Evolutionary conservation across 2,113 vertebrate species (phyloP).

Genomic region (Haliaeetus leucogaster): DNA sequence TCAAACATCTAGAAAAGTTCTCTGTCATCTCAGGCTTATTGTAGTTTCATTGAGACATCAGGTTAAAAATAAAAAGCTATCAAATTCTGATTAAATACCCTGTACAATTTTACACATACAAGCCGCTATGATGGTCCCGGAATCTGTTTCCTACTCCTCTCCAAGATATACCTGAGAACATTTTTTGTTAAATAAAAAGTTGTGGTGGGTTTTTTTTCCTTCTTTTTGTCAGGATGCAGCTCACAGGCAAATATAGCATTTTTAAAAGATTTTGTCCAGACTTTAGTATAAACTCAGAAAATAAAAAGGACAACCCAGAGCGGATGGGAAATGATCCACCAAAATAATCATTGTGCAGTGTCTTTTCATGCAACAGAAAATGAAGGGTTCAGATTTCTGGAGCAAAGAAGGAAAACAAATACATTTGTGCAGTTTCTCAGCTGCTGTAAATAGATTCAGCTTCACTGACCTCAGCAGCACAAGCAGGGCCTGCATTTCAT

Average conservation of each 20-base stretch:
- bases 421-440: neutral
- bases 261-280: conserved; percentile 17
- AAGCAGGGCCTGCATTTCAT: neutral
- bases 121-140: neutral
- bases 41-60: neutral
- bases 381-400: conserved; percentile 7
- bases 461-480: neutral
- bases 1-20: neutral
- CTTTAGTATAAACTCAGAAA: neutral
- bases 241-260: conserved; percentile 33
- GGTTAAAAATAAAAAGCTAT: conserved; percentile 5
- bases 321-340: conserved; percentile 19
- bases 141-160: neutral
- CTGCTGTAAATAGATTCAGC: conserved; percentile 27
- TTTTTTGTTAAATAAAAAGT: conserved; percentile 15
- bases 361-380: conserved; percentile 40
- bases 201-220: fast-evolving
- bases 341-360: conserved; percentile 29
- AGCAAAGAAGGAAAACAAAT: conserved; percentile 28
- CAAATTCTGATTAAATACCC: neutral
- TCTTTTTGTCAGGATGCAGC: neutral
- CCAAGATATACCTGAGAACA: neutral
- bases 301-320: neutral
- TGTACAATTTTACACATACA: neutral
- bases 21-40: neutral